phyloP scores from a whole-genome alignment of 2,113 vertebrate species.

The Cichladusa arquata region DNA sequence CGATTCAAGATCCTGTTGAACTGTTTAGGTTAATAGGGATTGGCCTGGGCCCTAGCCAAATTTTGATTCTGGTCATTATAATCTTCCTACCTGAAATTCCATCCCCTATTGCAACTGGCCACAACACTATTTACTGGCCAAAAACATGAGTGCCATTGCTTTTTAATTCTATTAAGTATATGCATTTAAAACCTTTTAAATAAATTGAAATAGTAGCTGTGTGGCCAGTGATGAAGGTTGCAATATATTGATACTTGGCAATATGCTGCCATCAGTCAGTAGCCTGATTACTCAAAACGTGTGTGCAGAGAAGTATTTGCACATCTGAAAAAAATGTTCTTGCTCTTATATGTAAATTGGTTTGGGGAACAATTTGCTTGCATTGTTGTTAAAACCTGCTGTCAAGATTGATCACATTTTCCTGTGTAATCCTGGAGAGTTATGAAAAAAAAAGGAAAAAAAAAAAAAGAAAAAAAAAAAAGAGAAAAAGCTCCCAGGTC shows the following conservation, averaged over 20 bases:
- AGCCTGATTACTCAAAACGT: not conserved
- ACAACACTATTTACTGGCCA: not conserved
- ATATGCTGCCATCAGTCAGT: not conserved
- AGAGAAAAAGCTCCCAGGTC: not conserved
- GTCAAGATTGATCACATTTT: conserved; percentile 35
- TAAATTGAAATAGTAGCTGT: not conserved
- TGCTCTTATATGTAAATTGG: not conserved
- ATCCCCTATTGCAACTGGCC: not conserved
- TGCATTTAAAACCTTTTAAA: not conserved
- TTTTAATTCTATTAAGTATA: not conserved
- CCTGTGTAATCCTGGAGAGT: not conserved
- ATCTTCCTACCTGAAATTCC: not conserved
- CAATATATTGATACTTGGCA: not conserved
- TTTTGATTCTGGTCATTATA: not conserved
- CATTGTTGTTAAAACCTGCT: conserved; percentile 3
- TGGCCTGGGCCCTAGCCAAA: not conserved
- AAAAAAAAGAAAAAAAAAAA: not conserved
- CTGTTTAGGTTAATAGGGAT: not conserved
- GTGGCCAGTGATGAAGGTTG: not conserved
- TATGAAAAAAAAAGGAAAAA: not conserved
- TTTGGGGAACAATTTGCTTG: not conserved
- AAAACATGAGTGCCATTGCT: not conserved
- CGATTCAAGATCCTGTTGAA: not conserved
- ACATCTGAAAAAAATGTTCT: not conserved
- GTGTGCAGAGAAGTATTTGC: not conserved